Base-by-base conservation (phyloP, 2,888 invertebrate genomes). In the Apotomis betuletana region DNA sequence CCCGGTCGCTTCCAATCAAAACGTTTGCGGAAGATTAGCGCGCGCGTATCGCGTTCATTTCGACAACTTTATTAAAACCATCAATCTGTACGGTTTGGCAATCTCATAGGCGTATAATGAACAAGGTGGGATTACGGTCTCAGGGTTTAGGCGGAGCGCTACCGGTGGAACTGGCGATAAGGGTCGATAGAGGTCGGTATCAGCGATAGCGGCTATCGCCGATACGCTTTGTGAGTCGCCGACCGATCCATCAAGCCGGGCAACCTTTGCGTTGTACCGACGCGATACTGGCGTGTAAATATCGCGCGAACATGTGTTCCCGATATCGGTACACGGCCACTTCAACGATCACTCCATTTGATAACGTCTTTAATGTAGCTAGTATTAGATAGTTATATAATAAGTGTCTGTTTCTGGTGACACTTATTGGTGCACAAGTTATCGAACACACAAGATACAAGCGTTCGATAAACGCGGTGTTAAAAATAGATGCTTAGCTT, bases 221-320 rank as follows among this genome's bases (percentile, higher is more conserved):
- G 86, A 86, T 85, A 87, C 85, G 90, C 92, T 92, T 92, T 92
- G 92, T 90, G 87, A 81, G 81, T 81, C 86, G 90, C 92, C 92
- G 92, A 85, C 90, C 86, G 89, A 92, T 93, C 92, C 89, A 92
- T 92, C 92, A 93, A 81, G 78, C 67, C 73, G 74, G 74, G 75
- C 81, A 82, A 84, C 90, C 92, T 92, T 93, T 92, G 84, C 88
- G 84, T 84, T 86, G 81, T 86, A 86, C 90, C 91, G 89, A 83
- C 87, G 80, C 83, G 85, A 85, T 85, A 81, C 77, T 9, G 52
- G 57, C 74, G 72, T 84, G 89, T 87, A 90, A 90, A 90, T 87
- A 91, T 77, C 81, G 80, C 82, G 77, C 84, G 87, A 90, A 92
- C 92, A 92, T 91, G 80, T 92, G 92, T 91, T 89, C 82, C 76